Base-by-base conservation (phyloP, 2,888 invertebrate species). In the Volucella inanis region DNA sequence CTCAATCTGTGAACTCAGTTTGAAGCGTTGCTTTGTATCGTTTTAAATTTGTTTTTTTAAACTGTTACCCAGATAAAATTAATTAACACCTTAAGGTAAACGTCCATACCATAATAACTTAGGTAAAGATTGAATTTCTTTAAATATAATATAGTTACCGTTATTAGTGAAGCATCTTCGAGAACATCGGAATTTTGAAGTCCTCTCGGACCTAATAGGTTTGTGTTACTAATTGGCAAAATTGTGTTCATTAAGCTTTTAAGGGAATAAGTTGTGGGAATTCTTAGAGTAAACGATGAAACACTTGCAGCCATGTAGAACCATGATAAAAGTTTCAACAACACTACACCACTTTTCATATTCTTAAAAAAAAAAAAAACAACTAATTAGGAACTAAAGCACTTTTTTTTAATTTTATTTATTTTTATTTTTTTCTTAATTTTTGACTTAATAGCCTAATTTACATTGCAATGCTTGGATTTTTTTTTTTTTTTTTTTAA, bases 121-220 rank as follows among this genome's bases (percentile, higher is more conserved):
- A 22, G 3, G n/a, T n/a, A n/a, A 50, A n/a, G 14, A 14, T 50
- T 12, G 6, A 11, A 61, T 12, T 45, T 31, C 9, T 55, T 31
- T 12, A 45, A 41, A 43, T 59, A 41, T 49, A 50, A 55, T 59
- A 2, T 18, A 57, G 39, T 90, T 89, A 91, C 91, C 89, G 91
- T 91, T 88, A 91, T 91, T 84, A 91, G 88, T 3, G 91, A 90
- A 59, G 91, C 91, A 89, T 91, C 91, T 85, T 91, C 91, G 52
- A 91, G 89, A 45, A 91, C 89, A 87, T 91, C 90, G 1, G 91
- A 90, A 81, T 91, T 91, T 22, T 91, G 88, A 75, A 90, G 91
- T 38, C 91, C 88, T n/a, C 91, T 91, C 31, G 90, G 90, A 74
- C 91, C 91, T 54, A 91, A 89, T 80, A 91, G 84, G 76, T 90